A percentile compares a stretch with the other conserved stretches of the same genome.
These are phyloP conservation scores for Threskiornis aethiopicus DNA, from an alignment of 2,797 vertebrate species.

Conservation along the genomic window DNA sequence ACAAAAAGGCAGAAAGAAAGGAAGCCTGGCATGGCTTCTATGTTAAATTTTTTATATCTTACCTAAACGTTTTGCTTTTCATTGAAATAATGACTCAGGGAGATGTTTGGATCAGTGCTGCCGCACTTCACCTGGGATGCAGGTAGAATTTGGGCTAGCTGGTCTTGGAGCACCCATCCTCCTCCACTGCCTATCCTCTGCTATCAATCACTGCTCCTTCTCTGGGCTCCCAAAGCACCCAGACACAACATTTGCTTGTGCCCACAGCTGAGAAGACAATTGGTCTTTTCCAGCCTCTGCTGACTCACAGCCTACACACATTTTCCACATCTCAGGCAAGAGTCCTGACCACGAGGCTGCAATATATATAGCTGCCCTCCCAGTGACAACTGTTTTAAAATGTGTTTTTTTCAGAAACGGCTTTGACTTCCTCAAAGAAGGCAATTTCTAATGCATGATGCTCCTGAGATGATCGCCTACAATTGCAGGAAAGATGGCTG, in stretches of 20 bases:
- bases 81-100: neutral
- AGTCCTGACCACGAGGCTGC: fast-evolving
- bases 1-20: neutral
- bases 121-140: neutral
- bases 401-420: neutral
- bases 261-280: neutral
- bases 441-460: neutral
- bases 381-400: fast-evolving
- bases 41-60: neutral
- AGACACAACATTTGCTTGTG: neutral
- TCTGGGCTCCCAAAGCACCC: neutral
- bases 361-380: fast-evolving
- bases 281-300: neutral
- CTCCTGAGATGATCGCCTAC: neutral
- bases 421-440: neutral
- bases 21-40: neutral
- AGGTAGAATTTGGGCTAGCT: neutral
- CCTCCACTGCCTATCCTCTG: neutral
- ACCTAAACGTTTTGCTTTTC: neutral
- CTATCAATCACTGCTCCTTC: neutral
- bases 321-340: neutral
- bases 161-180: neutral
- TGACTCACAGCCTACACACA: neutral
- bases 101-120: neutral
- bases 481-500: neutral